Base-by-base conservation (phyloP, 1,140 invertebrate genomes). In the Rhyacophila brunnea region DNA sequence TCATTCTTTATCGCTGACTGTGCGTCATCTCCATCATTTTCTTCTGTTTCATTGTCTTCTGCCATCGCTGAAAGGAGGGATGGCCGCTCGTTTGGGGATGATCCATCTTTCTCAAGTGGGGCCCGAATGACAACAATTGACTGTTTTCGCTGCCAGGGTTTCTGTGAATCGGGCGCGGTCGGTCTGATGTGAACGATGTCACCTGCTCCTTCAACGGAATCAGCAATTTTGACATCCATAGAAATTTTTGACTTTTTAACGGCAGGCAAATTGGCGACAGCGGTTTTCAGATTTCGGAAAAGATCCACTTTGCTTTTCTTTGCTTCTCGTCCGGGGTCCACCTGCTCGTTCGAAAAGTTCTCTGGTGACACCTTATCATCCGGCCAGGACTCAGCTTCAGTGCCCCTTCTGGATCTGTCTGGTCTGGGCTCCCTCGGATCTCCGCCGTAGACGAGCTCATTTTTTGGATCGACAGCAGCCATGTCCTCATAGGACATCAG, bases 181-280 rank as follows among this genome's bases (percentile, higher is more conserved):
- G n/a, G n/a, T n/a, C n/a, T n/a, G 23, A 28, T 28, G 3, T 28
- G 23, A n/a, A n/a, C 23, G 23, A 28, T 28, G 23, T 28, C 9
- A 28, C 4, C 3, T 28, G 23, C 9, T 28, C 23, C 9, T 3
- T 28, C 23, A 5, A 5, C 23, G n/a, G n/a, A n/a, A 28, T 28
- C 23, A 5, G 23, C 9, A n/a, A n/a, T 9, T 9, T 28, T 28
- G 23, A 28, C 23, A 5, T 28, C 68, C 67, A 54, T 74, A 0
- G 78, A 74, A 17, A 85, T 70, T 75, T 89, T 89, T 32, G 87
- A 80, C 44, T 85, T 79, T 58, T 89, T 89, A 23, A 87, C 81
- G 6, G 80, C 44, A 85, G 68, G 46, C 80, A 28, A 28, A 9
- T 3, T 28, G 23, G n/a, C n/a, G n/a, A n/a, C 23, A 9, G 23